Percentiles rank a stretch among this genome's conserved stretches.
These are phyloP conservation scores for Aplocera efformata DNA, from an alignment of 2,888 invertebrate genomes.

Conservation along the genomic window DNA sequence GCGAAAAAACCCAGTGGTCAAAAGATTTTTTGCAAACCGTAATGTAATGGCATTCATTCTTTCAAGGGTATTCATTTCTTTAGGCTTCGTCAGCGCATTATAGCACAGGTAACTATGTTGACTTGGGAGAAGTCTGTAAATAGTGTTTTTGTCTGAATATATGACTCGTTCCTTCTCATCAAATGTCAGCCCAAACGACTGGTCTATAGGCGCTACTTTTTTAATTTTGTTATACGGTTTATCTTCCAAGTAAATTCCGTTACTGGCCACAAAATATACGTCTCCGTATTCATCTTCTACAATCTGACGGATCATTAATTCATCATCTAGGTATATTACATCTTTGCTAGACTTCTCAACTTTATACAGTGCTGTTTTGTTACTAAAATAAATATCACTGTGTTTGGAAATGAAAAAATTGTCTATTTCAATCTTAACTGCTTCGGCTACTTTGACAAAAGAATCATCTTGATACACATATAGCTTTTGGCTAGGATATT, in stretches of 20 bases:
- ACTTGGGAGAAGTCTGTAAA: slow-evolving; percentile 52
- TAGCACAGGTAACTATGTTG: slow-evolving; percentile 38
- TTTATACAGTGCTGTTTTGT: slow-evolving; percentile 66
- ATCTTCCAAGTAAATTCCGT: slow-evolving; percentile 61
- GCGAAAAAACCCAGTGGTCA: too few species aligned
- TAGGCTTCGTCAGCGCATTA: slow-evolving; percentile 26
- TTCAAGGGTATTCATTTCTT: neutral
- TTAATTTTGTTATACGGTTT: slow-evolving; percentile 49
- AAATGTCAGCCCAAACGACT: slow-evolving; percentile 58
- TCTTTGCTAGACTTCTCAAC: slow-evolving; percentile 39
- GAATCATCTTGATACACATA: slow-evolving; percentile 48
- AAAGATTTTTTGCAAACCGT: slow-evolving; percentile 1
- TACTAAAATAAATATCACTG: slow-evolving; percentile 55
- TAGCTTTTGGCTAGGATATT: slow-evolving; percentile 59
- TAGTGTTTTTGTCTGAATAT: slow-evolving; percentile 52
- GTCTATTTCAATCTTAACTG: slow-evolving; percentile 53
- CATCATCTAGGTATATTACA: slow-evolving; percentile 45
- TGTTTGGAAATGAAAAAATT: slow-evolving; percentile 54
- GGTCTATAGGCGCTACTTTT: slow-evolving; percentile 45
- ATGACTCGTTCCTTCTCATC: slow-evolving; percentile 57
- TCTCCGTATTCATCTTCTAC: slow-evolving; percentile 61
- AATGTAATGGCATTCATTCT: neutral
- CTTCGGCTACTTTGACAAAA: slow-evolving; percentile 55
- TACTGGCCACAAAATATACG: slow-evolving; percentile 50
- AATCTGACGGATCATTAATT: slow-evolving; percentile 53